Evolutionary conservation across 2,888 invertebrate species (phyloP).

Genomic region (Epinotia demarniana): DNA sequence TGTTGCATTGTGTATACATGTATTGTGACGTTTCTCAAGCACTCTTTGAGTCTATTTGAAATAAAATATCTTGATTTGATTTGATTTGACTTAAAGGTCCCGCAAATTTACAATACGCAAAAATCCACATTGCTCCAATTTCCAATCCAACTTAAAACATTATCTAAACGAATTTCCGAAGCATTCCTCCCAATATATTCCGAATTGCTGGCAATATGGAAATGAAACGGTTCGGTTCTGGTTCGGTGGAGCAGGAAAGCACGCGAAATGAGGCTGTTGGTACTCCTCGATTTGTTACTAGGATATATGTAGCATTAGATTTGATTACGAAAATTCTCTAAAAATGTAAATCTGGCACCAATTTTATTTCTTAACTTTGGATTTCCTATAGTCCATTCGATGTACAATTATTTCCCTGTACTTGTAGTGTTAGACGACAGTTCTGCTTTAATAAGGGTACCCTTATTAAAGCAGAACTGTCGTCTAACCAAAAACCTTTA

Average conservation of each 20-base stretch:
- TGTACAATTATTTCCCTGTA: no score
- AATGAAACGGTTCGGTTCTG: conserved; percentile 8
- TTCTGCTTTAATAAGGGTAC: no score
- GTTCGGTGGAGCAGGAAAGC: background rate
- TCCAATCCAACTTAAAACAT: conserved; percentile 4
- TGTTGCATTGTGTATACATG: no score
- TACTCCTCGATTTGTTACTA: background rate
- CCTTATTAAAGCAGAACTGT: no score
- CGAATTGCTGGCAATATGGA: conserved; percentile 8
- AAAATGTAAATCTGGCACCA: no score
- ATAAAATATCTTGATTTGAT: no score
- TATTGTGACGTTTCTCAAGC: no score
- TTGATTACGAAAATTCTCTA: background rate
- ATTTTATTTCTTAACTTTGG: background rate
- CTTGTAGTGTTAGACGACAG: no score
- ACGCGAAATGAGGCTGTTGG: background rate
- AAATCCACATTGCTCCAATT: background rate
- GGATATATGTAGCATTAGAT: background rate
- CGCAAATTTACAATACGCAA: background rate
- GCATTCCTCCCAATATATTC: conserved; percentile 1
- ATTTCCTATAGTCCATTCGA: background rate
- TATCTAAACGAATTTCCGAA: conserved; percentile 25
- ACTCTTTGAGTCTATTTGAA: no score
- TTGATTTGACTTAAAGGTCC: no score
- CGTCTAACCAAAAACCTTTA: no score